Conservation (phyloP, 1,140 invertebrate genomes). For the Idris sp. region DNA sequence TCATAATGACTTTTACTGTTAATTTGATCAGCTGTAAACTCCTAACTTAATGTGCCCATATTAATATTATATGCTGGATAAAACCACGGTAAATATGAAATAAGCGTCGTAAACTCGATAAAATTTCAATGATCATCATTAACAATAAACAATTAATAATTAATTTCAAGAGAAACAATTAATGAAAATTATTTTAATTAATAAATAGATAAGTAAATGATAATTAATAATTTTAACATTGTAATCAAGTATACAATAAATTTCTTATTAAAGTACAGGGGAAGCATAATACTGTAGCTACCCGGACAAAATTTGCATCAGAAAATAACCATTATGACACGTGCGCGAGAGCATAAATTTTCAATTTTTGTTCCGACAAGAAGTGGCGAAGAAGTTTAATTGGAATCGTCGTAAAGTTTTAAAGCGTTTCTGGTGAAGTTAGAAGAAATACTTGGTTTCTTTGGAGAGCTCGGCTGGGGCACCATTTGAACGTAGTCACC, state of each 20-base stretch:
- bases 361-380: constrained; percentile 61
- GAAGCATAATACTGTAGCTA: constrained; percentile 9
- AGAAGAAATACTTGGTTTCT: constrained; percentile 25
- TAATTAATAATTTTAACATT: too few relatives aligned
- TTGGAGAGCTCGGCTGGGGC: background rate
- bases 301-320: too few relatives aligned
- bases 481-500: constrained; percentile 6
- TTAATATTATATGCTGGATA: constrained; percentile 20
- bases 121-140: background rate
- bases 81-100: constrained; percentile 2
- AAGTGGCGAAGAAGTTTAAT: constrained; percentile 70
- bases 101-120: background rate
- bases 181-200: too few relatives aligned
- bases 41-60: constrained; percentile 20
- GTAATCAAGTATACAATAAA: too few relatives aligned
- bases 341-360: constrained; percentile 61
- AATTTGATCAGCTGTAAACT: constrained; percentile 33
- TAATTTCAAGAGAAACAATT: background rate
- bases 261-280: too few relatives aligned
- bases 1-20: constrained; percentile 28
- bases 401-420: constrained; percentile 68
- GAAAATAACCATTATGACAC: constrained; percentile 18
- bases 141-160: background rate
- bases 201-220: too few relatives aligned
- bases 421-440: constrained; percentile 66